phyloP scores from a whole-genome alignment of 2,797 vertebrate species.

The Falco berigora region DNA sequence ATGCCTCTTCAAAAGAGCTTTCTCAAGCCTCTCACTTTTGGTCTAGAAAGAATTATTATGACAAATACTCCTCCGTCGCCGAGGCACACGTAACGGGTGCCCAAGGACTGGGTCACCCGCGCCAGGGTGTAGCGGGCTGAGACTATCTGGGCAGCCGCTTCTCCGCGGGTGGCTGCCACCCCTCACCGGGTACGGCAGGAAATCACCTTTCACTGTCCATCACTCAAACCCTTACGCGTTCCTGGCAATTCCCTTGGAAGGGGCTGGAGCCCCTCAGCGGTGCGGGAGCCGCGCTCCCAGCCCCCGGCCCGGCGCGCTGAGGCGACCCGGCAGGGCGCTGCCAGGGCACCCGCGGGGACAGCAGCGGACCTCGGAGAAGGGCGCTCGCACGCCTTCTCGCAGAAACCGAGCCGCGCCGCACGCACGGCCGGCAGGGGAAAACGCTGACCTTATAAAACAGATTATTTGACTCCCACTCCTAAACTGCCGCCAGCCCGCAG shows the following conservation, averaged over 20 bases:
- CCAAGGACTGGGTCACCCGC: not conserved
- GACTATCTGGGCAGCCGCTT: fast-evolving
- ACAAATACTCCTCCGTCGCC: not conserved
- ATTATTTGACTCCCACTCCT: not conserved
- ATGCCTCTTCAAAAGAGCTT: not conserved
- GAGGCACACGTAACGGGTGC: too few species aligned
- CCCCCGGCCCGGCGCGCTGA: too few species aligned
- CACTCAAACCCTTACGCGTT: fast-evolving
- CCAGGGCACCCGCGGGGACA: too few species aligned
- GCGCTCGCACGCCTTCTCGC: too few species aligned
- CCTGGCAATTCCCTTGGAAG: not conserved
- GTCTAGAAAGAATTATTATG: not conserved
- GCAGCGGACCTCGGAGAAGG: too few species aligned
- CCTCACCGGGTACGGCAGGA: not conserved
- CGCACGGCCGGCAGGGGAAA: not conserved
- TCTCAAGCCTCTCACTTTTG: not conserved
- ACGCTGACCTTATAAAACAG: not conserved
- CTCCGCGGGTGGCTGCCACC: not conserved
- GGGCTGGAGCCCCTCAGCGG: not conserved
- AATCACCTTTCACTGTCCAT: fast-evolving
- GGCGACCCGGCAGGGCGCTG: not conserved
- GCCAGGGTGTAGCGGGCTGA: fast-evolving
- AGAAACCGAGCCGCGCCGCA: not conserved
- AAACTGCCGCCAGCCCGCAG: not conserved
- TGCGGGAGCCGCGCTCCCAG: too few species aligned